These are phyloP conservation scores for Apeltes quadracus DNA, from an alignment of 2,113 vertebrate genomes.

Conservation along the genomic window DNA sequence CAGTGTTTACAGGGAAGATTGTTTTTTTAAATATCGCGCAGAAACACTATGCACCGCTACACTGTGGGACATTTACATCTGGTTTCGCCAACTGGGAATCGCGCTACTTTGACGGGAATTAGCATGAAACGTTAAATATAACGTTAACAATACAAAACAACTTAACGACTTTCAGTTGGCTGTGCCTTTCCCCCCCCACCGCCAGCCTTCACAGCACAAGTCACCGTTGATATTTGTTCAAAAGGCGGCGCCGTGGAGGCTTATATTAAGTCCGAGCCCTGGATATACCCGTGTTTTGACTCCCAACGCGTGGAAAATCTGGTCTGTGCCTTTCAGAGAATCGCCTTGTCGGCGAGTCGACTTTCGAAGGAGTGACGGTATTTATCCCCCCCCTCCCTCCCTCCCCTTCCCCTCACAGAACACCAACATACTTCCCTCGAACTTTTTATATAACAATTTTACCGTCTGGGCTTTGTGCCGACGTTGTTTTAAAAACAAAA, in stretches of 20 bases:
- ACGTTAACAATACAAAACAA: slow-evolving; percentile 56
- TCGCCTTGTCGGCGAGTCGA: slow-evolving; percentile 61
- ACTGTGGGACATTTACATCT: slow-evolving; percentile 52
- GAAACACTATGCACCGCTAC: slow-evolving; percentile 68
- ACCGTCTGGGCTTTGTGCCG: slow-evolving; percentile 9
- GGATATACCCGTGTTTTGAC: slow-evolving; percentile 48
- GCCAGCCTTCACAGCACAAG: slow-evolving; percentile 36
- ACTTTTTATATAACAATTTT: slow-evolving; percentile 31
- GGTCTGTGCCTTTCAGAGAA: slow-evolving; percentile 57
- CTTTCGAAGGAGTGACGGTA: slow-evolving; percentile 65
- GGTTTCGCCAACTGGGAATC: slow-evolving; percentile 57
- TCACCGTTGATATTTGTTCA: slow-evolving; percentile 46
- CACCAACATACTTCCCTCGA: background rate
- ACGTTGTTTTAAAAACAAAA: slow-evolving; percentile 11
- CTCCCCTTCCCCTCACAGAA: background rate
- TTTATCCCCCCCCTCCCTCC: slow-evolving; percentile 36
- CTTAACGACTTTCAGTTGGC: slow-evolving; percentile 69
- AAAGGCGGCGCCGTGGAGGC: slow-evolving; percentile 54
- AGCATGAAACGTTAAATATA: slow-evolving; percentile 63
- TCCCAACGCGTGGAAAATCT: slow-evolving; percentile 60
- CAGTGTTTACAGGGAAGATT: slow-evolving; percentile 62
- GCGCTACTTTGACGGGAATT: slow-evolving; percentile 69
- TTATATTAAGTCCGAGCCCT: slow-evolving; percentile 33
- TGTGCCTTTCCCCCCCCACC: slow-evolving; percentile 38
- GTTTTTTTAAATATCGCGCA: slow-evolving; percentile 22